Percentiles rank a stretch among this genome's conserved stretches.
phyloP scores from a whole-genome alignment of 2,113 vertebrate species.

The Uria lomvia region DNA sequence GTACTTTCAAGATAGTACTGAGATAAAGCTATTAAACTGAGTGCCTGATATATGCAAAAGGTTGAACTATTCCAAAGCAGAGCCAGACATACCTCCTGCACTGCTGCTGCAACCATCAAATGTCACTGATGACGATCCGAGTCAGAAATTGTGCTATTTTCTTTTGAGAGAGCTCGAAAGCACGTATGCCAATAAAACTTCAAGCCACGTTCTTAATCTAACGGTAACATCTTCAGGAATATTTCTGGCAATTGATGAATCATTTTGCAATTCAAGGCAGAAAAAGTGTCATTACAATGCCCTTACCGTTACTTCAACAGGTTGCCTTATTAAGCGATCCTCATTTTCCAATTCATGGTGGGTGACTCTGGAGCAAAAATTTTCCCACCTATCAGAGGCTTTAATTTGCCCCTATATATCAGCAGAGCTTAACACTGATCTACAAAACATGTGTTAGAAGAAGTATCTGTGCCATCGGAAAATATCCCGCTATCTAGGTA shows the following conservation, averaged over 20 bases:
- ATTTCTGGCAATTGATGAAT: slow-evolving; percentile 7
- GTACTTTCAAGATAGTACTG: neutral
- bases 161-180: neutral
- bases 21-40: neutral
- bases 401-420: neutral
- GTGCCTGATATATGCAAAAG: neutral
- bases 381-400: neutral
- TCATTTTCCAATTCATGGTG: neutral
- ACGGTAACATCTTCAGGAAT: neutral
- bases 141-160: neutral
- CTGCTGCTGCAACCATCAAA: neutral
- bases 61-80: neutral
- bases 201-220: neutral
- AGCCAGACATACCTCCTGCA: neutral
- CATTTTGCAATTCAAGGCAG: neutral
- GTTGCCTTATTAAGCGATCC: neutral
- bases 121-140: neutral
- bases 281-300: neutral
- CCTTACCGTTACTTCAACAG: neutral
- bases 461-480: neutral
- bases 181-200: neutral
- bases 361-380: neutral
- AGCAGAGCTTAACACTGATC: neutral
- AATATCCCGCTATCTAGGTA: rapidly evolving
- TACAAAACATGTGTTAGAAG: neutral